These are phyloP conservation scores for Thunnus albacares DNA, from an alignment of 2,797 vertebrate genomes.

Conservation along the genomic window DNA sequence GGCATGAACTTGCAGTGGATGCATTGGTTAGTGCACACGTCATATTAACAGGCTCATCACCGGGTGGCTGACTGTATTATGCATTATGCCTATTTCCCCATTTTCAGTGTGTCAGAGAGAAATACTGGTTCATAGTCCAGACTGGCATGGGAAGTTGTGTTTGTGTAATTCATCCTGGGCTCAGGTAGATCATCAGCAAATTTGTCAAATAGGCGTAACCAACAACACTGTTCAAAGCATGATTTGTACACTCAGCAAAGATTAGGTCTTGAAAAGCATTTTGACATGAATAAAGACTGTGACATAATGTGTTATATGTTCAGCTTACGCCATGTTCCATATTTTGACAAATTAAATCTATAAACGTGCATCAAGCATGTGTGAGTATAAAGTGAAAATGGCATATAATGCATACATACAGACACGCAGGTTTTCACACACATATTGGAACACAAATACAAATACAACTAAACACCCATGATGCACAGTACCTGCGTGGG, in stretches of 20 bases:
- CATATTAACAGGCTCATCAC: not conserved
- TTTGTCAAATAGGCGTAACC: conserved; percentile 21
- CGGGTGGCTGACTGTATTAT: not conserved
- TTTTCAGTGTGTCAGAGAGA: not conserved
- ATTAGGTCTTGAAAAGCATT: conserved; percentile 12
- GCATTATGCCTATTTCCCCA: not conserved
- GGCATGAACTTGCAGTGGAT: conserved; percentile 8
- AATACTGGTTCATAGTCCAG: not conserved
- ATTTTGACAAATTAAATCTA: conserved; percentile 22
- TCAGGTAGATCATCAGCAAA: conserved; percentile 4
- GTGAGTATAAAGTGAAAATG: not conserved
- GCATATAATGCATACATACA: not conserved
- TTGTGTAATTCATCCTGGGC: not conserved
- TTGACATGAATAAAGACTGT: conserved; percentile 26
- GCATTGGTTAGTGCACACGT: not conserved
- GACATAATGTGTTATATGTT: not conserved
- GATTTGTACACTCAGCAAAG: conserved; percentile 1
- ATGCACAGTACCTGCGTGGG: conserved; percentile 46
- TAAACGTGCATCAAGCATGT: not conserved
- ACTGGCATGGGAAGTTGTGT: not conserved
- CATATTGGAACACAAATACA: not conserved
- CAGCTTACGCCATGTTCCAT: not conserved
- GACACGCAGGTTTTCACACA: conserved; percentile 5
- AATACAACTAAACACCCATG: conserved; percentile 41
- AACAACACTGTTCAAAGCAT: conserved; percentile 21